Percentiles rank a stretch among this genome's conserved stretches.
Evolutionary conservation across 1,140 invertebrate genomes (phyloP).

Genomic region (Drosophila rufa): DNA sequence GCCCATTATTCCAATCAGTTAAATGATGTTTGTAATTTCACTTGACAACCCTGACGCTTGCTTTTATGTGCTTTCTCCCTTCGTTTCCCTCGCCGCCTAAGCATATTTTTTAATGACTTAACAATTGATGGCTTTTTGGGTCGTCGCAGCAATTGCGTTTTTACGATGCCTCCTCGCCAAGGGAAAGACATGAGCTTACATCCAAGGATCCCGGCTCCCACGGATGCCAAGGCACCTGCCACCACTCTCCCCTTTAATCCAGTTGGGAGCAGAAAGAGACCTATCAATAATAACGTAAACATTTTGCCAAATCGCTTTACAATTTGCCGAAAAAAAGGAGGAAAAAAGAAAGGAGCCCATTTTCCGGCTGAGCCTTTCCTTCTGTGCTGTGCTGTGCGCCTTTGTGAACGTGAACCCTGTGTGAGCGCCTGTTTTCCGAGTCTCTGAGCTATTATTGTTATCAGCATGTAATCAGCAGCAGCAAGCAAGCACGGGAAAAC

Average conservation of each 20-base stretch:
- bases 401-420: constrained; percentile 8
- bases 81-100: background rate
- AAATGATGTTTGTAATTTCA: constrained; percentile 77
- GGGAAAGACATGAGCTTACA: constrained; percentile 54
- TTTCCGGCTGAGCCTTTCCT: constrained; percentile 47
- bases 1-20: constrained; percentile 70
- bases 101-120: constrained; percentile 72
- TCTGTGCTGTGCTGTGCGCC: background rate
- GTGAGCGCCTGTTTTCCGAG: constrained; percentile 15
- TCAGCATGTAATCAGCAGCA: constrained; percentile 60
- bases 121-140: constrained; percentile 75
- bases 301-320: constrained; percentile 77
- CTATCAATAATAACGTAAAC: constrained; percentile 78
- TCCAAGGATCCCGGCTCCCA: background rate
- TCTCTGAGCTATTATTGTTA: constrained; percentile 58
- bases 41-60: constrained; percentile 54
- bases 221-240: background rate
- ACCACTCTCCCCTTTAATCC: constrained; percentile 15
- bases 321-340: constrained; percentile 53
- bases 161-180: constrained; percentile 60
- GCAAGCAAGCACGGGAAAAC: constrained; percentile 10
- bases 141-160: constrained; percentile 72
- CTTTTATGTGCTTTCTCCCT: constrained; percentile 16
- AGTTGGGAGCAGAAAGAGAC: background rate
- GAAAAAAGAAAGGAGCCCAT: constrained; percentile 34